Evolutionary conservation across 1,140 invertebrate genomes (phyloP), one percentile per base, ranked within the genome.

Genomic region (Hylaeus volcanicus): DNA sequence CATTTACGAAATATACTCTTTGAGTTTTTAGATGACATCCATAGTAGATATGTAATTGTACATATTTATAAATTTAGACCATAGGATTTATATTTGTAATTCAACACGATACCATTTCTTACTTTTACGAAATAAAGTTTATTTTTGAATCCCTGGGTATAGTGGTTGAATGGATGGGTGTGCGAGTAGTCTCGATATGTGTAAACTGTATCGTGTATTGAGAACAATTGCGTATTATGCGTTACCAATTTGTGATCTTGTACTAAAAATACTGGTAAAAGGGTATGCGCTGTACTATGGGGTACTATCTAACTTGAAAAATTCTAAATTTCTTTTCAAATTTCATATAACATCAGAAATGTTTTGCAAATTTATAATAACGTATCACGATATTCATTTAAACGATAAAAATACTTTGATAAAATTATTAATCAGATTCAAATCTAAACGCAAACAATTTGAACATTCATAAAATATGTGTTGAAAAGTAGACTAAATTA

Each of bases 1-100:
- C 72, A 85, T 82, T 82, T 82, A 85, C 41, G 48, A 83, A 84
- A 56, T 87, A 87, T 87, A 86, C 81, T 88, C 77, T 74, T 88
- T 88, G 74, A 88, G 77, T 88, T 86, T 79, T 74, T 89, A 88
- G 74, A 51, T 85, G 79, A 88, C 83, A 86, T 74, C 79, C 80
- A 82, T 89, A 85, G 77, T 88, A 89, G 86, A 85, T 86, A 87
- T 89, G 84, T 90, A 86, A 85, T 82, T 91, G 90, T 92, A 92
- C 82, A 92, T 92, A 92, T 90, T 91, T 91, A 91, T 91, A 86
- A 89, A 89, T 85, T 76, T 92, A 92, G 90, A 83, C 56, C 79
- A 86, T 92, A 92, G 88, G 85, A 87, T 91, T 91, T 90, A 87
- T 91, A 92, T 88, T 90, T 90, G 91, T 91, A 91, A 92, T 88